These are phyloP conservation scores for Myopa tessellatipennis DNA, from an alignment of 2,888 invertebrate species.

Conservation along the genomic window DNA sequence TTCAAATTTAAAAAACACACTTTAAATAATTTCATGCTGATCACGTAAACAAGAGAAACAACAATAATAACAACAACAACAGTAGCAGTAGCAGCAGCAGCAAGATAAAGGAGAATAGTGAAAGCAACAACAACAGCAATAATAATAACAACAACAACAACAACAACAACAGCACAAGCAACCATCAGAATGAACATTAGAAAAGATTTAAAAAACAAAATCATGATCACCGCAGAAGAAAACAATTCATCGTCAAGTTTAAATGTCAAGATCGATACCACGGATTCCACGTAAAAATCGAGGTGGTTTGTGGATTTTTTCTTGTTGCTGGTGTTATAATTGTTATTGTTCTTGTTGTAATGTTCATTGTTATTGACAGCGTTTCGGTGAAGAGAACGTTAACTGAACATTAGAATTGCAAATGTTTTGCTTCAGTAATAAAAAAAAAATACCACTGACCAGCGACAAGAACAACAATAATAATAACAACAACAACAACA, in stretches of 20 bases:
- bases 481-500: background rate
- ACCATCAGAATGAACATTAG: no score
- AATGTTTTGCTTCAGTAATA: background rate
- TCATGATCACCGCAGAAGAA: no score
- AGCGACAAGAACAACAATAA: background rate
- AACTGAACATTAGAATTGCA: constrained; percentile 11
- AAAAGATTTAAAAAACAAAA: no score
- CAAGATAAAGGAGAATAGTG: background rate
- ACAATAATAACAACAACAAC: no score
- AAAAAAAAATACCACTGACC: background rate
- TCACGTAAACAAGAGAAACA: background rate
- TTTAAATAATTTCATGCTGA: background rate
- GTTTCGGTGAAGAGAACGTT: background rate
- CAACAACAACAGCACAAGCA: background rate
- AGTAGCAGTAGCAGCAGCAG: background rate
- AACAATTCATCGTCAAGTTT: constrained; percentile 21
- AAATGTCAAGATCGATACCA: constrained; percentile 28
- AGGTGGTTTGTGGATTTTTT: background rate
- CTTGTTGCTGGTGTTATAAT: constrained; percentile 15
- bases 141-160: no score
- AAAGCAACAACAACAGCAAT: background rate
- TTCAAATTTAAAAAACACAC: no score
- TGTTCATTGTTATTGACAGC: background rate
- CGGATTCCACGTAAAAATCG: background rate
- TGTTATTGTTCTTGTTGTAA: background rate